Evolutionary conservation across 2,113 vertebrate genomes (phyloP).

Genomic region (Shinisaurus crocodilurus): DNA sequence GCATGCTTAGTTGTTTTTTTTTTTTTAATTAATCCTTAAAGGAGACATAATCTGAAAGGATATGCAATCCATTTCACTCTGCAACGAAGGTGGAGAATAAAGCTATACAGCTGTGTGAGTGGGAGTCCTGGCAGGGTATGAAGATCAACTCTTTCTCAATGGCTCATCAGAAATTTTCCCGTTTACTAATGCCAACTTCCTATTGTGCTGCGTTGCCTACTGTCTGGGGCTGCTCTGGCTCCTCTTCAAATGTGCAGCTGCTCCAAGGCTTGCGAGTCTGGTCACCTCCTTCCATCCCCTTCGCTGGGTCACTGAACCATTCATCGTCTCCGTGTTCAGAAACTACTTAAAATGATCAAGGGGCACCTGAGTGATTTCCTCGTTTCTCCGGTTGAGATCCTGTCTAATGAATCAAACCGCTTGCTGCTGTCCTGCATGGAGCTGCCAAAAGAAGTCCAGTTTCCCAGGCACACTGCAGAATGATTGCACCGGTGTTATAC

Average conservation of each 20-base stretch:
- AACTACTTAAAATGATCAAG: conserved; percentile 28
- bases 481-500: background rate
- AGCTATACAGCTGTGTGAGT: conserved; percentile 8
- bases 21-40: conserved; percentile 12
- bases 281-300: conserved; percentile 1
- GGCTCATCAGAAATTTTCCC: conserved; percentile 13
- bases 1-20: background rate
- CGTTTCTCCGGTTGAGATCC: conserved; percentile 24
- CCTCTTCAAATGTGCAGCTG: background rate
- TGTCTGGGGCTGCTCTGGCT: background rate
- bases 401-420: conserved; percentile 31
- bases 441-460: conserved; percentile 21
- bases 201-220: conserved; percentile 12
- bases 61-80: background rate
- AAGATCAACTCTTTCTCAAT: conserved; percentile 21
- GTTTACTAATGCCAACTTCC: conserved; percentile 8
- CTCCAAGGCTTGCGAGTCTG: background rate
- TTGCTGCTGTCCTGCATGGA: conserved; percentile 12
- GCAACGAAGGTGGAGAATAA: background rate
- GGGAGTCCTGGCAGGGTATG: conserved; percentile 9
- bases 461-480: conserved; percentile 1
- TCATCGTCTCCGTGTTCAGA: conserved; percentile 26
- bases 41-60: background rate
- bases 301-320: conserved; percentile 33
- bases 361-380: conserved; percentile 31